A percentile compares a stretch with the other conserved stretches of the same genome.
Evolutionary conservation across 2,888 invertebrate genomes (phyloP).

Genomic region (Synergus laeviventris): DNA sequence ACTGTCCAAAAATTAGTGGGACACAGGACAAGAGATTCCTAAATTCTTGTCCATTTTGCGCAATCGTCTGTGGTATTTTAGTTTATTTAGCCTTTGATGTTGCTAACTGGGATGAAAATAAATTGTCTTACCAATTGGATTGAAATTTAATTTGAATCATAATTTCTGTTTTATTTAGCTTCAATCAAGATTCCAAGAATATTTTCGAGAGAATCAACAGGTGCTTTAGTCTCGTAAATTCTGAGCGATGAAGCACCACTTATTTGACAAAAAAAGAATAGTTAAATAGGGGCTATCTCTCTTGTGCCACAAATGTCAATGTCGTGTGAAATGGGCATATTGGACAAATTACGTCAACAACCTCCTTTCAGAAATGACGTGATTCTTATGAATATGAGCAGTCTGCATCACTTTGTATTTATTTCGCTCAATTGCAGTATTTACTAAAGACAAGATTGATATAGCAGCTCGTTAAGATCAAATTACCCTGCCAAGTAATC

Average conservation of each 20-base stretch:
- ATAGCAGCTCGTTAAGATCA: constrained; percentile 3
- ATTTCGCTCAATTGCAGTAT: constrained; percentile 4
- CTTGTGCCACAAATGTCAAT: not conserved
- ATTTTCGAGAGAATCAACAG: constrained; percentile 3
- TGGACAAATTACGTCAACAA: constrained; percentile 2
- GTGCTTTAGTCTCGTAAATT: not conserved
- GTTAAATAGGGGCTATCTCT: not conserved
- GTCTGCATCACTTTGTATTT: constrained; percentile 6
- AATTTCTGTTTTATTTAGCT: not conserved
- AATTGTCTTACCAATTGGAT: constrained; percentile 1
- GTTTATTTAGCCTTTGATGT: not conserved
- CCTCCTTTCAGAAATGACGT: constrained; percentile 23
- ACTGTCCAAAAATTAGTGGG: constrained; percentile 8
- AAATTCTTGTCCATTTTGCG: not conserved
- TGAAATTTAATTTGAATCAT: not conserved
- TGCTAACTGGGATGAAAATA: not conserved
- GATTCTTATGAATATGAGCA: constrained; percentile 4
- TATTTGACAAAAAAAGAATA: not conserved
- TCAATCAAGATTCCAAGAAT: not conserved
- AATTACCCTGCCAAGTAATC: constrained; percentile 22
- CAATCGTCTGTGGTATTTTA: not conserved
- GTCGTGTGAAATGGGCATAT: not conserved
- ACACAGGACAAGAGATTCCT: constrained; percentile 14
- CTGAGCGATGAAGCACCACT: not conserved
- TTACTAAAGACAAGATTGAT: constrained; percentile 8